A percentile compares a stretch with the other conserved stretches of the same genome.
These are phyloP conservation scores for Temnothorax nylanderi DNA, from an alignment of 1,140 invertebrate species.

Conservation along the genomic window DNA sequence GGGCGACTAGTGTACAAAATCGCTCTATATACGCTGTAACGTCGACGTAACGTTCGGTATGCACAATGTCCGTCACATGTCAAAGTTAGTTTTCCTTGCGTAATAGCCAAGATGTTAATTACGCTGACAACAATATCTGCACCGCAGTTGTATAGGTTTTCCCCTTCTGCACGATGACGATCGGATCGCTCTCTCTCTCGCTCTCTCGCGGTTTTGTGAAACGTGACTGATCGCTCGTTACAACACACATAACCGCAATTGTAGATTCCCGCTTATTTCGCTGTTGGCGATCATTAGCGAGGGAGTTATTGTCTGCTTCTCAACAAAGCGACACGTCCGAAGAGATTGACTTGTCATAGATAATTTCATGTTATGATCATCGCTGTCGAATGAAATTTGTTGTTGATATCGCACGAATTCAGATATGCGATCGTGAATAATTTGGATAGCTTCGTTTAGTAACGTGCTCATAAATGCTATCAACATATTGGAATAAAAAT, in stretches of 20 bases:
- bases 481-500: neutral
- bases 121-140: conserved; percentile 21
- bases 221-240: conserved; percentile 34
- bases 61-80: conserved; percentile 13
- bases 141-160: conserved; percentile 6
- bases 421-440: conserved; percentile 3
- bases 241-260: conserved; percentile 8
- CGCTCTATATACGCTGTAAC: neutral
- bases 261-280: neutral
- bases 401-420: neutral
- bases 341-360: conserved; percentile 34
- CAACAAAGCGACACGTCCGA: conserved; percentile 22
- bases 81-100: conserved; percentile 39
- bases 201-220: conserved; percentile 13
- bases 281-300: conserved; percentile 8
- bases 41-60: neutral
- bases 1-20: neutral
- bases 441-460: conserved; percentile 11
- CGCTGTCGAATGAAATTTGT: conserved; percentile 15
- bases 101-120: conserved; percentile 53
- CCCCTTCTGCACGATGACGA: neutral
- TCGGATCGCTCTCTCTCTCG: neutral
- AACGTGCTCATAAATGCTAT: neutral
- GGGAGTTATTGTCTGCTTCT: neutral
- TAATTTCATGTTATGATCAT: neutral